Percentiles rank a stretch among this genome's conserved stretches.
phyloP scores from a whole-genome alignment of 2,888 invertebrate species.

The Protophormia terraenovae region DNA sequence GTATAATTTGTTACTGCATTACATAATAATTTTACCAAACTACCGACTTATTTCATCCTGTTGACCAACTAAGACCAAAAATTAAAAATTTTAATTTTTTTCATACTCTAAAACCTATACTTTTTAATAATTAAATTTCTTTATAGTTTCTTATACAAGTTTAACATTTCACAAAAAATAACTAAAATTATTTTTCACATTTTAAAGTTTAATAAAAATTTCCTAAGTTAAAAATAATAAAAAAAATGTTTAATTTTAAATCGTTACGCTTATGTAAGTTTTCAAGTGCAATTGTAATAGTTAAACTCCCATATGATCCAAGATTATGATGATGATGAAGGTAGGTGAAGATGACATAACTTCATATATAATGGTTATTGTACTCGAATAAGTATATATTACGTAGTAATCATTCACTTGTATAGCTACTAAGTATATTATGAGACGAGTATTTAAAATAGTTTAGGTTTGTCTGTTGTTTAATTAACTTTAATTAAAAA shows the following conservation, averaged over 20 bases:
- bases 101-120: too few relatives aligned
- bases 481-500: neutral
- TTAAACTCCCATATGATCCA: constrained; percentile 14
- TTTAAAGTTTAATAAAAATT: neutral
- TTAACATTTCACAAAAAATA: neutral
- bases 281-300: constrained; percentile 68
- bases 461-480: neutral
- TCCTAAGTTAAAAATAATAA: neutral
- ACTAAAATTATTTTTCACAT: neutral
- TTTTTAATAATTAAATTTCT: too few relatives aligned
- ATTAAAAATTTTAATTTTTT: too few relatives aligned
- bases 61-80: too few relatives aligned
- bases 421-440: neutral
- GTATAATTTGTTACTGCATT: too few relatives aligned
- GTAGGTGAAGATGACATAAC: constrained; percentile 1
- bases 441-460: neutral
- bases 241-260: neutral
- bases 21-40: too few relatives aligned
- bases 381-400: neutral
- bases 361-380: neutral
- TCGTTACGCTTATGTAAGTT: constrained; percentile 72
- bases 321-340: neutral
- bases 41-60: too few relatives aligned
- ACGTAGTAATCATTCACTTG: neutral
- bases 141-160: too few relatives aligned